These are phyloP conservation scores for Kryphioiulus occultus DNA, from an alignment of 2,888 invertebrate genomes.

Conservation along the genomic window DNA sequence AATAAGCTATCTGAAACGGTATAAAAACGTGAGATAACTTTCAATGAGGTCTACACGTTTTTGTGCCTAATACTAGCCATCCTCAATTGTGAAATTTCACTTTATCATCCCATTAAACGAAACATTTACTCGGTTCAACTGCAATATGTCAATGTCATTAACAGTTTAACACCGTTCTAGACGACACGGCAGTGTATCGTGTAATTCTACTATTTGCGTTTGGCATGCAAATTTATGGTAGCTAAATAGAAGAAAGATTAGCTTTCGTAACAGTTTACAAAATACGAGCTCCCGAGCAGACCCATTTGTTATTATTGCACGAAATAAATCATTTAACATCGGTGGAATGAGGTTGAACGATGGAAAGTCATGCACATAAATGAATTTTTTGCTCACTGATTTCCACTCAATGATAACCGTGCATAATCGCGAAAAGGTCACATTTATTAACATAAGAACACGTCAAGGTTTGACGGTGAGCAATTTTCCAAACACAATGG, in stretches of 20 bases:
- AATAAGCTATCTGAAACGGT: too few relatives aligned
- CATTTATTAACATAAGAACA: constrained; percentile 29
- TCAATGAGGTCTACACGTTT: too few relatives aligned
- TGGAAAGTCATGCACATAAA: not conserved
- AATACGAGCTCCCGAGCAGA: not conserved
- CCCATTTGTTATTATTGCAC: not conserved
- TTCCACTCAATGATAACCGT: not conserved
- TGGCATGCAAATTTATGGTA: not conserved
- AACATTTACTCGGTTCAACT: not conserved
- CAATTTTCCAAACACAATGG: constrained; percentile 37
- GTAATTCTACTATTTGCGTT: not conserved
- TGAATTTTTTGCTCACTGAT: not conserved
- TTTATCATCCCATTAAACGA: not conserved
- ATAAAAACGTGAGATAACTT: too few relatives aligned
- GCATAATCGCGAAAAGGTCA: constrained; percentile 17
- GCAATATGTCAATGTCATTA: not conserved
- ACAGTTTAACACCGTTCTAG: not conserved
- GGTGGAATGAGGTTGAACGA: constrained; percentile 9
- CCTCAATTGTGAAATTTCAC: too few relatives aligned
- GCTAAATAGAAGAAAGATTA: not conserved
- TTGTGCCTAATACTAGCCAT: too few relatives aligned
- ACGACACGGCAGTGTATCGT: not conserved
- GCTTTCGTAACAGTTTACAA: not conserved
- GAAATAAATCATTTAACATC: not conserved
- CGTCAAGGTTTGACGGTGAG: constrained; percentile 32